Base-by-base conservation (phyloP, 1,140 invertebrate genomes). In the Procambarus clarkii region DNA sequence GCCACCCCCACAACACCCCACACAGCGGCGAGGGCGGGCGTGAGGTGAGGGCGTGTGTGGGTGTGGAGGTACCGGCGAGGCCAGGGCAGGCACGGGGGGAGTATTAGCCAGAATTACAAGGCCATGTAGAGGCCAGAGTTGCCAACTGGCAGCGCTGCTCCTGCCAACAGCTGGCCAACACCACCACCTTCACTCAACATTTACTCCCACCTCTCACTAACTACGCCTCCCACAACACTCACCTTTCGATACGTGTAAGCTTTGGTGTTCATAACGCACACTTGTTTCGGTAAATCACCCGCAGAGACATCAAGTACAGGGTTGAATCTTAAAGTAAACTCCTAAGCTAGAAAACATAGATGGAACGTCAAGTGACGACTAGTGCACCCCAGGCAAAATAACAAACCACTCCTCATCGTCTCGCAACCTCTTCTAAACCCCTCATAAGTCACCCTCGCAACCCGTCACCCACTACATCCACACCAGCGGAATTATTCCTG, bases 211-310 rank as follows among this genome's bases (percentile, higher is more conserved):
- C 76, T 21, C 24, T n/a, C 77, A 89, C 24, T 76, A 89, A 89
- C 69, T 74, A 89, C 60, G 69, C 21, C 4, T 11, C 3, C 34
- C 34, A 50, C 45, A 81, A 76, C 79, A 89, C 87, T 89, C 79
- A 89, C 87, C 87, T 89, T 82, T 89, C 87, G 87, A 89, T 60
- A 89, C 60, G 87, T 82, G 87, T 89, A 82, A 76, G 78, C 80
- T 89, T 89, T 89, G 87, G 79, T 89, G 87, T 89, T 89, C 87
- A 89, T 89, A 76, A 89, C 87, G 87, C 87, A 89, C 87, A 82
- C 69, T 76, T 82, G 79, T 89, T 82, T 82, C 80, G 80, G 60
- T 89, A 89, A 89, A 89, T 89, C 87, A 89, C 74, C 87, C 87
- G 80, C 87, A 82, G 64, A 89, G 15, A 71, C 87, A 89, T 89